phyloP scores from a whole-genome alignment of 2,113 vertebrate species.

The Pluvianellus socialis region DNA sequence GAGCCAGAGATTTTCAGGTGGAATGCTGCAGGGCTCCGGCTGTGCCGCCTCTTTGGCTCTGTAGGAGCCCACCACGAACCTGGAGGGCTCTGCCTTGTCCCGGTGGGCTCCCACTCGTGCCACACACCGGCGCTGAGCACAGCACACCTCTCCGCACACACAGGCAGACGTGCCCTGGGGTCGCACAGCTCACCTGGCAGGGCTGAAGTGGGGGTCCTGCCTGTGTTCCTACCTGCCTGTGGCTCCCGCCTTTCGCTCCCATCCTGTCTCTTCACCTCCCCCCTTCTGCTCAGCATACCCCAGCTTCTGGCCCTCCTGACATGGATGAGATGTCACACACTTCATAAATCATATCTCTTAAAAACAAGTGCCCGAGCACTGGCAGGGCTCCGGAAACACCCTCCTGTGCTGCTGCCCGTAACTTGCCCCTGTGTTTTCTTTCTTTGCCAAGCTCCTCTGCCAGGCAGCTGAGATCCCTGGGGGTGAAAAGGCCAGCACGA shows the following conservation, averaged over 20 bases:
- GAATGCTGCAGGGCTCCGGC: not conserved
- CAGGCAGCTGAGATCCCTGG: fast-evolving
- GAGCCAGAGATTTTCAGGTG: not conserved
- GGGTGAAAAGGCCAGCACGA: fast-evolving
- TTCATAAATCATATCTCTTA: not conserved
- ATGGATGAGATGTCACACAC: fast-evolving
- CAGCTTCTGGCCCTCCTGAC: not conserved
- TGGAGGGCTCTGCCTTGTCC: not conserved
- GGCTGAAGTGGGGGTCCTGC: not conserved
- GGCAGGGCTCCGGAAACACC: fast-evolving
- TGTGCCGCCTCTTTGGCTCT: fast-evolving
- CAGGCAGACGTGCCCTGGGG: fast-evolving
- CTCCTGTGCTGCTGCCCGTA: not conserved
- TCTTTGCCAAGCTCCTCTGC: not conserved
- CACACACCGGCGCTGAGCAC: fast-evolving
- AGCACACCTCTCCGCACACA: fast-evolving
- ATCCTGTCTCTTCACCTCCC: not conserved
- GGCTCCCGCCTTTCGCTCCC: not conserved
- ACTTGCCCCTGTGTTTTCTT: not conserved
- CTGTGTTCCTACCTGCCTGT: not conserved
- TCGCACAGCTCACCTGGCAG: not conserved
- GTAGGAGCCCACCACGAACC: not conserved
- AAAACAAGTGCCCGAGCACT: fast-evolving
- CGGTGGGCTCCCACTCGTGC: fast-evolving
- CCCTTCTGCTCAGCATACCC: not conserved